These are phyloP conservation scores for Oikopleura dioica DNA, from an alignment of 23 tunicate species.

Conservation along the genomic window DNA sequence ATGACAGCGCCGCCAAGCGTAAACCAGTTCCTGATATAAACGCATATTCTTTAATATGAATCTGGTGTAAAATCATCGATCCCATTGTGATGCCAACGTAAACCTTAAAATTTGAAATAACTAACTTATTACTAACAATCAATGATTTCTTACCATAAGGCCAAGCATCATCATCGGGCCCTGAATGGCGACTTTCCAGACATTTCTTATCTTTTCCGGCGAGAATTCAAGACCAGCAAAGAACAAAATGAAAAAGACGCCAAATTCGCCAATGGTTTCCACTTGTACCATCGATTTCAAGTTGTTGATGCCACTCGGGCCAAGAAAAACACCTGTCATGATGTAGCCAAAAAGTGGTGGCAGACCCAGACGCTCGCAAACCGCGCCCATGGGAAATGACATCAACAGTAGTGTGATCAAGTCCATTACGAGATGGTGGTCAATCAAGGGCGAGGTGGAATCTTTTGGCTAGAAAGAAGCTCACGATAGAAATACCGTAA, in stretches of 20 bases:
- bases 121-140: no score
- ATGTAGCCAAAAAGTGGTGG: slow-evolving; percentile 59
- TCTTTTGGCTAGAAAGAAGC: slow-evolving; percentile 29
- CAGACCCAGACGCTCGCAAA: slow-evolving; percentile 30
- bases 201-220: slow-evolving; percentile 26
- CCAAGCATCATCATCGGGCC: no score
- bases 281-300: slow-evolving; percentile 62
- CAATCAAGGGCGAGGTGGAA: slow-evolving; percentile 43
- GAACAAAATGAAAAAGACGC: slow-evolving; percentile 74
- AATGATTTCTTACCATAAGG: no score
- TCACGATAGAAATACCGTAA: neutral
- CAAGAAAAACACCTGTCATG: slow-evolving; percentile 45
- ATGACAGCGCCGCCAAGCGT: no score
- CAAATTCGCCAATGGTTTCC: slow-evolving; percentile 57
- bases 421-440: slow-evolving; percentile 44
- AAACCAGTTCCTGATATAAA: no score
- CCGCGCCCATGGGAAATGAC: slow-evolving; percentile 29
- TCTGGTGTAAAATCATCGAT: no score
- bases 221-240: slow-evolving; percentile 74
- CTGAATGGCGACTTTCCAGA: slow-evolving; percentile 54
- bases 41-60: no score
- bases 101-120: no score
- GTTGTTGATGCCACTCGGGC: slow-evolving; percentile 39
- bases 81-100: no score
- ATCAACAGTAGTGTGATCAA: slow-evolving; percentile 25